phyloP scores from a whole-genome alignment of 2,888 invertebrate genomes.

The Epirrita christyi region DNA sequence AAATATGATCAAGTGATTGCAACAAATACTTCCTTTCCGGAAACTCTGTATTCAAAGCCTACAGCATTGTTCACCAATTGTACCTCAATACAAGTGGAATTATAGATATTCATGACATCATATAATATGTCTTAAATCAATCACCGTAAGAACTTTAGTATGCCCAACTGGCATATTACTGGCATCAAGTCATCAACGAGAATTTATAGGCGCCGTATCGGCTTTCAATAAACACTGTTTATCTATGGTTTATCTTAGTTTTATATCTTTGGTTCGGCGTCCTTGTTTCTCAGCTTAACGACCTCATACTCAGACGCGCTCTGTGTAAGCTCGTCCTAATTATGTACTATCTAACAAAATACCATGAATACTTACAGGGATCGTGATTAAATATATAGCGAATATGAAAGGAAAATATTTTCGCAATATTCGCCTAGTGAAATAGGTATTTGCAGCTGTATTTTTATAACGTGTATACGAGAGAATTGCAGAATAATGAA shows the following conservation, averaged over 20 bases:
- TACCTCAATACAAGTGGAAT: conserved; percentile 18
- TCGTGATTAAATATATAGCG: conserved; percentile 1
- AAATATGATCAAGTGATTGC: background rate
- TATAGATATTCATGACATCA: conserved; percentile 34
- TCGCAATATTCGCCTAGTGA: conserved; percentile 3
- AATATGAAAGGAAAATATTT: conserved; percentile 6
- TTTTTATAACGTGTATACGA: background rate
- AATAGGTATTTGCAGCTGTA: background rate
- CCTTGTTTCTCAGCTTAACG: conserved; percentile 38
- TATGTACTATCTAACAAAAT: conserved; percentile 15
- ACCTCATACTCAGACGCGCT: conserved; percentile 23
- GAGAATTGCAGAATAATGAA: background rate
- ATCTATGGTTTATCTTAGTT: conserved; percentile 47
- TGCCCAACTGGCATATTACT: conserved; percentile 35
- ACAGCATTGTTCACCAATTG: conserved; percentile 15
- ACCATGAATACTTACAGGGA: conserved; percentile 15
- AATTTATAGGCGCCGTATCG: conserved; percentile 52
- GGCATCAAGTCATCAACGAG: conserved; percentile 46
- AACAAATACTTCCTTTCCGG: background rate
- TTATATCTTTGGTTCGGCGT: conserved; percentile 38
- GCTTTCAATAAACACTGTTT: conserved; percentile 62
- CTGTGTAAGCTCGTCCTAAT: conserved; percentile 28
- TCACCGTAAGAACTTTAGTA: conserved; percentile 45
- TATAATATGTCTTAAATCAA: conserved; percentile 45
- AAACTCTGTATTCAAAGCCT: background rate